phyloP scores from a whole-genome alignment of 2,113 vertebrate genomes.

The Myotis lucifugus region DNA sequence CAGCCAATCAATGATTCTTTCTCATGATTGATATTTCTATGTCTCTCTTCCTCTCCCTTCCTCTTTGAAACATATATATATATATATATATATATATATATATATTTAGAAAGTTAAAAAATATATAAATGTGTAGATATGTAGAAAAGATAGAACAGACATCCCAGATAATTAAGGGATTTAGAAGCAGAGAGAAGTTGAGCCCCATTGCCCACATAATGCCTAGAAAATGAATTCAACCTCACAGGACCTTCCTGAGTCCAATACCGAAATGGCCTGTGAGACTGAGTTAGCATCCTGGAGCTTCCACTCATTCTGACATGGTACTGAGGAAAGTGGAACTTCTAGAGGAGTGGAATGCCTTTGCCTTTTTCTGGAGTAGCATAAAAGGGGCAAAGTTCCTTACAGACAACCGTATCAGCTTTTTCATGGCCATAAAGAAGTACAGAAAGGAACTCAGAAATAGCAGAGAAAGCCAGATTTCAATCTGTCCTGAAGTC shows the following conservation, averaged over 20 bases:
- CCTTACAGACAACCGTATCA: not conserved
- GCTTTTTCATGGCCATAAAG: not conserved
- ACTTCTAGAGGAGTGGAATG: not conserved
- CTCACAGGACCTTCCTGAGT: not conserved
- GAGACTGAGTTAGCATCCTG: not conserved
- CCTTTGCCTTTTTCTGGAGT: not conserved
- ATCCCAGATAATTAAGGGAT: not conserved
- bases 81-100: no score
- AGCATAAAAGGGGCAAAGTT: not conserved
- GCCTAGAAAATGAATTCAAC: not conserved
- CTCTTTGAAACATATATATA: no score
- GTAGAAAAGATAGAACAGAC: not conserved
- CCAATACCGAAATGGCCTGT: not conserved
- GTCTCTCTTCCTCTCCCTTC: no score
- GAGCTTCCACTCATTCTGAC: not conserved
- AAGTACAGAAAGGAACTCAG: not conserved
- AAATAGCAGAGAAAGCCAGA: not conserved
- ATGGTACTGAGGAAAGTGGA: not conserved
- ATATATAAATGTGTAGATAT: not conserved
- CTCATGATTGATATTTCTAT: no score
- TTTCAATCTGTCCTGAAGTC: not conserved
- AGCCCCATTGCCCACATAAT: not conserved
- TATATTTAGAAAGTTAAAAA: not conserved
- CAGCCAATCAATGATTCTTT: no score
- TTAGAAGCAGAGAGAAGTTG: not conserved